phyloP scores from a whole-genome alignment of 2,888 invertebrate species.

The Lydus trimaculatus region DNA sequence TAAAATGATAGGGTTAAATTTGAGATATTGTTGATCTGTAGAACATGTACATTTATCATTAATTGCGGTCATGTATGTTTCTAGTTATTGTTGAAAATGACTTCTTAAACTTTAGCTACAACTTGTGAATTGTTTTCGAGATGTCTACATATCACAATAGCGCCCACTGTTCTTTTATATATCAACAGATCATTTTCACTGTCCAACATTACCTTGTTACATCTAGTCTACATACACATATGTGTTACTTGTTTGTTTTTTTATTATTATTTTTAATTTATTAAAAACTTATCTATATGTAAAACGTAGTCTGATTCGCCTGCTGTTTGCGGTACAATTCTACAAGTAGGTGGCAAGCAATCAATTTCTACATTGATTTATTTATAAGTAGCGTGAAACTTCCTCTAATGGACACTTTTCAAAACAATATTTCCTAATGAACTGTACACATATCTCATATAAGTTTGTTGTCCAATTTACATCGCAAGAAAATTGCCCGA shows the following conservation, averaged over 20 bases:
- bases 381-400: not conserved
- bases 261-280: not conserved
- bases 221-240: not conserved
- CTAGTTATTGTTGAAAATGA: slow-evolving; percentile 5
- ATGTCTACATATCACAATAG: slow-evolving; percentile 28
- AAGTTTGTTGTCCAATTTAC: too few relatives aligned
- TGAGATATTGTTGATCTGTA: not conserved
- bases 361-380: not conserved
- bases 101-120: slow-evolving; percentile 8
- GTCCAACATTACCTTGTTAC: slow-evolving; percentile 11
- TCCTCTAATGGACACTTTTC: not conserved
- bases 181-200: slow-evolving; percentile 30
- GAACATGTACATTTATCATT: not conserved
- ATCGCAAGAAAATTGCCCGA: too few relatives aligned
- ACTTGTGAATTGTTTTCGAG: slow-evolving; percentile 31
- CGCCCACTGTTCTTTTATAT: slow-evolving; percentile 28
- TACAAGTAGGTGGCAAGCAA: not conserved
- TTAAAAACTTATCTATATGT: not conserved
- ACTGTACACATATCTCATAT: too few relatives aligned
- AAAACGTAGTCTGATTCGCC: not conserved
- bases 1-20: not conserved
- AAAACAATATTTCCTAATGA: too few relatives aligned
- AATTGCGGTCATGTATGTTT: not conserved
- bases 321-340: not conserved
- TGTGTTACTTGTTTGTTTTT: not conserved